Percentiles rank a stretch among this genome's conserved stretches.
Conservation (phyloP, 2,888 invertebrate genomes). For the Cephus nigrinus region DNA sequence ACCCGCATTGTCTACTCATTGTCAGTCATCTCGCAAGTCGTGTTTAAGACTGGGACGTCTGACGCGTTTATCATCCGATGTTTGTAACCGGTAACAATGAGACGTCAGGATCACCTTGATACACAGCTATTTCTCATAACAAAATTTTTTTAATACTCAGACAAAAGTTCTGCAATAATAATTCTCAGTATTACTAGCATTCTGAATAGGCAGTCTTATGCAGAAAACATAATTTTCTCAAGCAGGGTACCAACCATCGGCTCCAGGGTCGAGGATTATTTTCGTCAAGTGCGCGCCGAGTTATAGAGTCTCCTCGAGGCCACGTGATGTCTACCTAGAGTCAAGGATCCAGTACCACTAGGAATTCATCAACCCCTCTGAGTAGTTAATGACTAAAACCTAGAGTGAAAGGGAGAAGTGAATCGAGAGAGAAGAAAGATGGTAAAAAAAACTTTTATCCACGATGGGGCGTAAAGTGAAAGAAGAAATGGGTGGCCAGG, state of each 20-base stretch:
- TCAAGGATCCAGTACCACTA: background rate
- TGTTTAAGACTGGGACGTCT: background rate
- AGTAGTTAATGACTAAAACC: background rate
- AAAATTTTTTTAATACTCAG: background rate
- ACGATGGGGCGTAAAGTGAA: background rate
- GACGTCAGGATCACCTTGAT: background rate
- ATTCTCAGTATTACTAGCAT: background rate
- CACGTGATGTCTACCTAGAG: background rate
- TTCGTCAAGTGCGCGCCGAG: background rate
- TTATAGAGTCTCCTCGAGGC: background rate
- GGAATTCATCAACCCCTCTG: background rate
- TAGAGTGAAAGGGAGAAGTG: background rate
- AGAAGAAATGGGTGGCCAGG: background rate
- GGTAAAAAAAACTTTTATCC: background rate
- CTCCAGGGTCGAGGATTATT: background rate
- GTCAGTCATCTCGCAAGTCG: background rate
- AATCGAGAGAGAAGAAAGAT: background rate
- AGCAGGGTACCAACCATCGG: background rate
- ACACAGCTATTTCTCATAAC: background rate
- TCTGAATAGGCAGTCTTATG: background rate
- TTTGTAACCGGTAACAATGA: background rate
- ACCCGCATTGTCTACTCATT: background rate
- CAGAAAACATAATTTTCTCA: background rate
- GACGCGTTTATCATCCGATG: background rate
- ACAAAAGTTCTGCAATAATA: background rate